A percentile compares a stretch with the other conserved stretches of the same genome.
These are phyloP conservation scores for Empis stercorea DNA, from an alignment of 2,888 invertebrate species.

Conservation along the genomic window DNA sequence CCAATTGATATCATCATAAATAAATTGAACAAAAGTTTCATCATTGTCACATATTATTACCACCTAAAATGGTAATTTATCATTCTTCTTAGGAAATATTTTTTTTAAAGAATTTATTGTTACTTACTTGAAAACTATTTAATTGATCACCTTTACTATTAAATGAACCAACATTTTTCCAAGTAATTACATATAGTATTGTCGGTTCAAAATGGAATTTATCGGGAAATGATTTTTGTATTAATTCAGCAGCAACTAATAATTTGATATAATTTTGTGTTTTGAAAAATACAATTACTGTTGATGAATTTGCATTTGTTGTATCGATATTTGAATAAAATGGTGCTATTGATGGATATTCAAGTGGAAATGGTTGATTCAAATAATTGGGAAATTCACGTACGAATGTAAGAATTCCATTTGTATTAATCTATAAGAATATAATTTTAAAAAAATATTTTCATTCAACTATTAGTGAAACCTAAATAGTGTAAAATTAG, in stretches of 20 bases:
- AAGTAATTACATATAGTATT: constrained; percentile 76
- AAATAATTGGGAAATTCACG: constrained; percentile 77
- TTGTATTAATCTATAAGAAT: constrained; percentile 67
- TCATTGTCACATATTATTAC: constrained; percentile 26
- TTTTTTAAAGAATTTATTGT: constrained; percentile 20
- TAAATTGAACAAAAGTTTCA: constrained; percentile 71
- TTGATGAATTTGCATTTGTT: constrained; percentile 40
- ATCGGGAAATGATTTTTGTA: constrained; percentile 61
- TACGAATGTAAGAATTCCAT: constrained; percentile 79
- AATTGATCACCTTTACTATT: constrained; percentile 50
- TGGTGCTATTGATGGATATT: constrained; percentile 79
- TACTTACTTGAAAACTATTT: constrained; percentile 77
- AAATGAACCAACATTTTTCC: constrained; percentile 72
- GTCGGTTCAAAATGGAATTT: constrained; percentile 60
- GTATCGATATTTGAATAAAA: constrained; percentile 88
- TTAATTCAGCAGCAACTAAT: constrained; percentile 52
- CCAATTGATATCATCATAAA: constrained; percentile 90
- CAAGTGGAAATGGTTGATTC: constrained; percentile 79
- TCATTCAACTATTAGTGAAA: background rate
- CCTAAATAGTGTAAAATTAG: no score
- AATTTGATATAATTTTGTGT: constrained; percentile 48
- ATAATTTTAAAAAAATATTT: background rate
- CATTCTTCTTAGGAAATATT: no score
- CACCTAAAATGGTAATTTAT: constrained; percentile 17
- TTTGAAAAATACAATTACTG: constrained; percentile 61